Evolutionary conservation across 2,888 invertebrate genomes (phyloP).

Genomic region (Scaptomyza polygonia): DNA sequence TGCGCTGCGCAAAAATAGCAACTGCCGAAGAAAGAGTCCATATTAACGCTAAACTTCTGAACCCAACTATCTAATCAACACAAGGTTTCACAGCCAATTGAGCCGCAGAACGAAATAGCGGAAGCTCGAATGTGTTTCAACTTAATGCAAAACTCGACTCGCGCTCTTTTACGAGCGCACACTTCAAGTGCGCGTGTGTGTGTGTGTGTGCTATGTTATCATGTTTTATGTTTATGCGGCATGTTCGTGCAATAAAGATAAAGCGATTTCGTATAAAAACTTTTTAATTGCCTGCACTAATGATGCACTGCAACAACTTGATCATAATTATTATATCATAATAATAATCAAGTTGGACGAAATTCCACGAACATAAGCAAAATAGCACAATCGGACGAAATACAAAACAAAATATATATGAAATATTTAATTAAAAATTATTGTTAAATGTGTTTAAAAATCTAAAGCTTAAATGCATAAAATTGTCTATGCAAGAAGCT

Average conservation of each 20-base stretch:
- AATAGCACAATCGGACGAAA: constrained; percentile 26
- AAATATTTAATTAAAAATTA: too few relatives aligned
- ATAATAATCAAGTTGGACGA: constrained; percentile 53
- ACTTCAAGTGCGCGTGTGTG: constrained; percentile 19
- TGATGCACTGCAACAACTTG: constrained; percentile 80
- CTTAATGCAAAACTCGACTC: constrained; percentile 56
- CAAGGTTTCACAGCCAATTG: constrained; percentile 25
- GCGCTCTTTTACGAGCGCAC: constrained; percentile 39
- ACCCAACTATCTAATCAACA: constrained; percentile 51
- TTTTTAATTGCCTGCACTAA: constrained; percentile 81
- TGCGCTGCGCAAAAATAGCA: constrained; percentile 15
- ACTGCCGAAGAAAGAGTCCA: constrained; percentile 30
- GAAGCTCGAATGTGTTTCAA: constrained; percentile 25
- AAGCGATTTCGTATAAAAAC: constrained; percentile 75
- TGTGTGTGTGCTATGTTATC: constrained; percentile 50
- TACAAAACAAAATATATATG: too few relatives aligned
- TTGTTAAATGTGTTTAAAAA: too few relatives aligned
- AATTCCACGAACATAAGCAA: constrained; percentile 20
- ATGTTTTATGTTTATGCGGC: constrained; percentile 73
- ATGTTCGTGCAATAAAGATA: constrained; percentile 76
- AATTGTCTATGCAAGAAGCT: too few relatives aligned
- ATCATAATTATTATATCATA: constrained; percentile 56
- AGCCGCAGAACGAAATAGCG: not conserved
- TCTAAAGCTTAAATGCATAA: too few relatives aligned
- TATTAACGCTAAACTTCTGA: constrained; percentile 10